Evolutionary conservation across 1,140 invertebrate species (phyloP).

Genomic region (Ctenoplectra terminalis): DNA sequence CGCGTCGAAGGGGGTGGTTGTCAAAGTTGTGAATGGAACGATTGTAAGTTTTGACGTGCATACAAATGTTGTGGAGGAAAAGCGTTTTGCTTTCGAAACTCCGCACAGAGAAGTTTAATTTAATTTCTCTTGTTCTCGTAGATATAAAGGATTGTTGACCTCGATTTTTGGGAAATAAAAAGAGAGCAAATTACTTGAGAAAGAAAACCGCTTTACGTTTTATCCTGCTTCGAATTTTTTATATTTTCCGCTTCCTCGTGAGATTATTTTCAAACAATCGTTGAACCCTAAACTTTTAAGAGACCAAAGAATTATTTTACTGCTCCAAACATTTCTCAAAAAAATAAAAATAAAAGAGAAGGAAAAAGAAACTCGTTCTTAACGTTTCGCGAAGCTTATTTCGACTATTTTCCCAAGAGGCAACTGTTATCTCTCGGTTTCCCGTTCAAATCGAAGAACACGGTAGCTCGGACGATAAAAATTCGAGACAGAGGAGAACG

Average conservation of each 20-base stretch:
- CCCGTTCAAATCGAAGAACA: not conserved
- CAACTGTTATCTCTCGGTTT: not conserved
- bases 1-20: too few relatives aligned
- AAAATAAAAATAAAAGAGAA: too few relatives aligned
- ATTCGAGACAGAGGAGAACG: not conserved
- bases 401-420: not conserved
- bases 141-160: not conserved
- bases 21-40: not conserved
- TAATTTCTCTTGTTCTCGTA: not conserved
- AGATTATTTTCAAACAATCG: too few relatives aligned
- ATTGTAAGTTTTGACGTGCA: not conserved
- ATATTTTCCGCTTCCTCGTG: too few relatives aligned
- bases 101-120: not conserved
- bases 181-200: too few relatives aligned
- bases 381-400: not conserved
- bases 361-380: not conserved
- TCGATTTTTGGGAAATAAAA: not conserved
- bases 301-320: too few relatives aligned
- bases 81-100: not conserved
- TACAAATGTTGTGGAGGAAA: too few relatives aligned
- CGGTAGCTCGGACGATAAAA: constrained; percentile 1
- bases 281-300: too few relatives aligned
- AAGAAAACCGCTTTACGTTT: too few relatives aligned
- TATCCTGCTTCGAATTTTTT: too few relatives aligned
- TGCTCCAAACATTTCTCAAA: too few relatives aligned